Conservation (phyloP, 2,113 vertebrate species). For the Myanophis thanlyinensis region DNA sequence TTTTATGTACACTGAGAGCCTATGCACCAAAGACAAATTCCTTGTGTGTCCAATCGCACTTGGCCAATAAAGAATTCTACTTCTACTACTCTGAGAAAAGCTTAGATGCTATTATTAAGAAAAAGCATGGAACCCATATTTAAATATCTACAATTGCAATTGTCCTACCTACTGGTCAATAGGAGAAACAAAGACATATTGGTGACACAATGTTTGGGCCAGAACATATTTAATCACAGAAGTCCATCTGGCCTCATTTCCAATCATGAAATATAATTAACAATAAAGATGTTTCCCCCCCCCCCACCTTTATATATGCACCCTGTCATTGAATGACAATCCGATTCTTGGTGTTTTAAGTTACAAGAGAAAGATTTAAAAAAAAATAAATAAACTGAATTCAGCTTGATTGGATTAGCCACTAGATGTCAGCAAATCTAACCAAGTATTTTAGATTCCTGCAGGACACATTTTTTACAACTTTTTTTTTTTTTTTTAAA, state of each 20-base stretch:
- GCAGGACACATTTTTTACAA: background rate
- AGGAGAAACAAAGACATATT: background rate
- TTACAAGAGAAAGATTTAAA: background rate
- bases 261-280: background rate
- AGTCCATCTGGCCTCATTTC: background rate
- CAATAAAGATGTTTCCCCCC: background rate
- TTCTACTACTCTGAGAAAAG: background rate
- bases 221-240: background rate
- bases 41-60: too few species aligned
- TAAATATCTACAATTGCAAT: background rate
- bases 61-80: too few species aligned
- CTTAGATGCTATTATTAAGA: background rate
- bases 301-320: too few species aligned
- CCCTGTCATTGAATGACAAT: background rate
- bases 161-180: background rate
- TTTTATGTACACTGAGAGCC: too few species aligned
- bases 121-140: background rate
- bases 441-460: accelerated
- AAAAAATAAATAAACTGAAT: background rate
- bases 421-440: slow-evolving; percentile 21
- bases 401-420: slow-evolving; percentile 13
- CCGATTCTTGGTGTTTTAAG: background rate
- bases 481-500: background rate
- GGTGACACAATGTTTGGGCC: background rate
- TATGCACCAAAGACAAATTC: too few species aligned